A percentile compares a stretch with the other conserved stretches of the same genome.
Conservation (phyloP, 2,797 vertebrate genomes). For the Allobates femoralis region DNA sequence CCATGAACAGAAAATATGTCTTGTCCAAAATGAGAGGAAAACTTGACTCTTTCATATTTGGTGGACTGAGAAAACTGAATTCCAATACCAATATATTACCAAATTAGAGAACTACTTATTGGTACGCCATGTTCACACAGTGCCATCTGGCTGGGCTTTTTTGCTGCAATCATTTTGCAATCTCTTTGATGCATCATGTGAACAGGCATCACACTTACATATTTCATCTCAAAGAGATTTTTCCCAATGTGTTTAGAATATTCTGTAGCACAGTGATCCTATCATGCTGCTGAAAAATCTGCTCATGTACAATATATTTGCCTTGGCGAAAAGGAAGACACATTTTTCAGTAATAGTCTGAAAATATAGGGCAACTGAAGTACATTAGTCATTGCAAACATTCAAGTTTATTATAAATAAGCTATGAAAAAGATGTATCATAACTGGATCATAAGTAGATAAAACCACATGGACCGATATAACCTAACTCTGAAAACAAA, state of each 20-base stretch:
- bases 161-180: too few relatives aligned
- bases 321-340: slow-evolving; percentile 3
- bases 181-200: too few relatives aligned
- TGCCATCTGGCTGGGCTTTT: too few relatives aligned
- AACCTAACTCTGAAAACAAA: not conserved
- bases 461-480: not conserved
- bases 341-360: not conserved
- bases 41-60: too few relatives aligned
- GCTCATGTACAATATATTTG: not conserved
- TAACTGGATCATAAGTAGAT: not conserved
- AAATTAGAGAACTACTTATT: not conserved
- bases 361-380: not conserved
- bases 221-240: not conserved
- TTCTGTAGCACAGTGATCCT: not conserved
- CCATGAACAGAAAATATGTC: not conserved
- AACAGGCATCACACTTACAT: too few relatives aligned
- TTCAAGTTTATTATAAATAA: not conserved
- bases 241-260: not conserved
- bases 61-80: not conserved
- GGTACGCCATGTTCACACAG: too few relatives aligned
- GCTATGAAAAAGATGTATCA: not conserved
- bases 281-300: not conserved
- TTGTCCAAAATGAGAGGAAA: too few relatives aligned
- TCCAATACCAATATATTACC: not conserved
- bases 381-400: not conserved